These are phyloP conservation scores for Gastracanthus pulcherrimus DNA, from an alignment of 2,888 invertebrate genomes.

Conservation along the genomic window DNA sequence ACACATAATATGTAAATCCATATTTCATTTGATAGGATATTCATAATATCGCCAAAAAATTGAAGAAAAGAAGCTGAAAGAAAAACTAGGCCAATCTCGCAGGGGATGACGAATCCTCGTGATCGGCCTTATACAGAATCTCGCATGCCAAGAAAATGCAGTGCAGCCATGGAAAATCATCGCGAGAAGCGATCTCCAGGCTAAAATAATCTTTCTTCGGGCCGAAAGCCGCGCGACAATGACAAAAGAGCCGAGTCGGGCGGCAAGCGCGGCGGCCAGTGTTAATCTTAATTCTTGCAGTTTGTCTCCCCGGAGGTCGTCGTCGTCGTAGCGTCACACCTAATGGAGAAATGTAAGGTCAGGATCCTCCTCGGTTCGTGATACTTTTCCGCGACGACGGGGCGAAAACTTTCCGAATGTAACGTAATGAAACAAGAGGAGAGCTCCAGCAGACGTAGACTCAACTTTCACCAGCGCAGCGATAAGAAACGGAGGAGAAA, in stretches of 20 bases:
- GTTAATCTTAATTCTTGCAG: constrained; percentile 74
- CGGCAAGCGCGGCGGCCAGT: constrained; percentile 62
- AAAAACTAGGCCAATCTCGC: not conserved
- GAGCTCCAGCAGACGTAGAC: not conserved
- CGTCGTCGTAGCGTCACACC: constrained; percentile 58
- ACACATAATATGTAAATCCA: too few relatives aligned
- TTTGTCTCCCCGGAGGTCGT: constrained; percentile 66
- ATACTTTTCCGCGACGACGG: constrained; percentile 31
- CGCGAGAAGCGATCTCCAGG: constrained; percentile 20
- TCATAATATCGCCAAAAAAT: not conserved
- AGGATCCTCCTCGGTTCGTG: constrained; percentile 17
- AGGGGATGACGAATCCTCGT: not conserved
- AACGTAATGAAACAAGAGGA: constrained; percentile 43
- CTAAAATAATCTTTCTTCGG: constrained; percentile 67
- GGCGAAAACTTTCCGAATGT: constrained; percentile 39
- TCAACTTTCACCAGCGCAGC: constrained; percentile 22
- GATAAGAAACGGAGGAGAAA: constrained; percentile 9
- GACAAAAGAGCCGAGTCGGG: constrained; percentile 65
- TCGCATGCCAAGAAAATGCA: not conserved
- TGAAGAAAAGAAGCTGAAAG: not conserved
- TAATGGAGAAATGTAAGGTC: constrained; percentile 68
- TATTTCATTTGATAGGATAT: too few relatives aligned
- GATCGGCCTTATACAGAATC: not conserved
- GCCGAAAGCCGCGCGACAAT: constrained; percentile 67
- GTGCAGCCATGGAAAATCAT: not conserved